These are phyloP conservation scores for Odontomachus brunneus DNA, from an alignment of 1,140 invertebrate species.

Conservation along the genomic window DNA sequence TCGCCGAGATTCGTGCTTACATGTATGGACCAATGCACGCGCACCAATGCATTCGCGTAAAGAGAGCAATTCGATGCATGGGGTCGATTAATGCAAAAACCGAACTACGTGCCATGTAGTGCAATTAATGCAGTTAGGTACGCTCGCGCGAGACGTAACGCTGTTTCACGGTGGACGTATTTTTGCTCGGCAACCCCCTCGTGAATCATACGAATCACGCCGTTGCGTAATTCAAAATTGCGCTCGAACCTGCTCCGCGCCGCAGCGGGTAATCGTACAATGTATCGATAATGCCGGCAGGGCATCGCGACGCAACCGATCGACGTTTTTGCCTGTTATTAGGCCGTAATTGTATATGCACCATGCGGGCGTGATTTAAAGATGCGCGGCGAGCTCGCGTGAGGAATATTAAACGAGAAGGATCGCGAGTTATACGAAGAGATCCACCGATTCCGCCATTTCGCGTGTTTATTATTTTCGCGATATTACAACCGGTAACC, in stretches of 20 bases:
- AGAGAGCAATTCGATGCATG: neutral
- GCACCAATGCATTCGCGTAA: neutral
- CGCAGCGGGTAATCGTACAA: conserved; percentile 6
- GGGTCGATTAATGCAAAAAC: conserved; percentile 22
- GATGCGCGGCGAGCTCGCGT: neutral
- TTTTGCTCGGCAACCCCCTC: neutral
- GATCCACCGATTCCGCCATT: neutral
- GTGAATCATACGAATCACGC: conserved; percentile 26
- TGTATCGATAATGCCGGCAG: conserved; percentile 34
- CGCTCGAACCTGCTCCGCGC: neutral
- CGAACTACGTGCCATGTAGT: neutral
- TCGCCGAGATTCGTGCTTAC: conserved; percentile 28
- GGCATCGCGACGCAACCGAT: neutral
- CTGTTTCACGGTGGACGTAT: neutral
- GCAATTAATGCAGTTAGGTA: conserved; percentile 23
- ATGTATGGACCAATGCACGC: neutral
- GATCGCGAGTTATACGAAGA: neutral
- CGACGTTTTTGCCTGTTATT: conserved; percentile 30
- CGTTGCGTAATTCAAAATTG: conserved; percentile 42
- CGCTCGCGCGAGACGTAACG: neutral
- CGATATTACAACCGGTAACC: neutral
- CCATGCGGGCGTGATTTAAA: conserved; percentile 27
- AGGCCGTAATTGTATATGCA: conserved; percentile 25
- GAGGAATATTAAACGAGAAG: conserved; percentile 31
- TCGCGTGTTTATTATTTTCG: conserved; percentile 15